phyloP scores from a whole-genome alignment of 2,113 vertebrate genomes.

The Colius striatus region DNA sequence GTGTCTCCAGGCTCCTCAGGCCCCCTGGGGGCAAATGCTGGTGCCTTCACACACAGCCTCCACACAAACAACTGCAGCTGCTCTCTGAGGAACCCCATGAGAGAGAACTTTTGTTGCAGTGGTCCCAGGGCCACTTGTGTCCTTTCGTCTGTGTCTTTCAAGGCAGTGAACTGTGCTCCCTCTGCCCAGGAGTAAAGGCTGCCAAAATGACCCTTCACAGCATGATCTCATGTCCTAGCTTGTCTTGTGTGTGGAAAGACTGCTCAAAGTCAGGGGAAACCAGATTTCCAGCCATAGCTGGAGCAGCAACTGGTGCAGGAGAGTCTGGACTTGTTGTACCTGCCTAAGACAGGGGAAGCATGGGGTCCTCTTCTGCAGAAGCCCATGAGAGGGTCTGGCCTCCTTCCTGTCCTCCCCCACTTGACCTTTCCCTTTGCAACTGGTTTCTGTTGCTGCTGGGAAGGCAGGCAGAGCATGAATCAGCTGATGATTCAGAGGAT shows the following conservation, averaged over 20 bases:
- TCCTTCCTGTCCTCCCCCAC: background rate
- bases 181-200: background rate
- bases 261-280: background rate
- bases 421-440: background rate
- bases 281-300: background rate
- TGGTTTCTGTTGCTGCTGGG: background rate
- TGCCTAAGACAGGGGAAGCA: background rate
- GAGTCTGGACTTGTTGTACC: background rate
- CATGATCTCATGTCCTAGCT: background rate
- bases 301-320: background rate
- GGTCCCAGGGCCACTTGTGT: background rate
- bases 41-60: background rate
- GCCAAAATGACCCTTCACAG: background rate
- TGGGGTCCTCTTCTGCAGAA: background rate
- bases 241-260: background rate
- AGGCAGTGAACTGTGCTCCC: background rate
- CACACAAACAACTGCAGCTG: background rate
- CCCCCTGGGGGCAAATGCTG: background rate
- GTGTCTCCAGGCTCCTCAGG: background rate
- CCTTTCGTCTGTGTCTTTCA: background rate
- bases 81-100: accelerated
- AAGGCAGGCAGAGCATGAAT: background rate
- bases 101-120: background rate
- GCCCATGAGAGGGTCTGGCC: background rate
- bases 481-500: slow-evolving; percentile 40